Base-by-base conservation (phyloP, 2,113 vertebrate species). In the Heterochromis multidens region DNA sequence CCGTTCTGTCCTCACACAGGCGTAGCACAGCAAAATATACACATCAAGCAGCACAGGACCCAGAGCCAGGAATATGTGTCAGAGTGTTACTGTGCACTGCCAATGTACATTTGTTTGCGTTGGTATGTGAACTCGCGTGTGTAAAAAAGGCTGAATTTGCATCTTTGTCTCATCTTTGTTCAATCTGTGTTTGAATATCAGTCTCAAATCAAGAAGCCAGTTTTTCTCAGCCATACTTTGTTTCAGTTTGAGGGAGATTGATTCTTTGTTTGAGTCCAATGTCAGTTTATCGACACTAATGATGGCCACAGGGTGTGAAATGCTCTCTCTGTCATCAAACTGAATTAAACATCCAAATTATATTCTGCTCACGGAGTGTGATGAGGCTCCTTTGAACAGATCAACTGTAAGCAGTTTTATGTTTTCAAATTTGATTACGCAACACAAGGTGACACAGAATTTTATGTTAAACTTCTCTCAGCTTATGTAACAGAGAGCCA, bases 1-100 rank as follows among this genome's bases (percentile, higher is more conserved):
- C 95, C 94, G 91, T 93, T 93, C 93, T 92, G 86, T 94, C 89
- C 91, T 89, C 88, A 80, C 91, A 93, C 81, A 57, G 54, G 79
- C 82, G 59, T 78, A 86, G 82, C 90, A 90, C 81, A 95, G 88
- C 92, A 89, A 93, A 90, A 89, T 58, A 87, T 46, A 88, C 85
- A 91, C 86, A 88, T 65, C 33, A 27, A 12, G 63, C 87, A 81
- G 57, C n/a, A 17, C 7, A 83, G 79, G 17, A 61, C 81, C 6
- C 2, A 46, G 77, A 88, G 85, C 84, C 23, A 86, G 35, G 88
- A 79, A 79, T 52, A 25, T 58, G 5, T 70, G 80, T 79, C 81
- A 9, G 25, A n/a, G 31, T 35, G 19, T 7, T 6, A 2, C 21
- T 29, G 21, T 8, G 67, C 77, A 27, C 79, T 14, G 16, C n/a